Evolutionary conservation across 2,113 vertebrate species (phyloP), one percentile per base, ranked within the genome.

Genomic region (Eurystomus gularis): DNA sequence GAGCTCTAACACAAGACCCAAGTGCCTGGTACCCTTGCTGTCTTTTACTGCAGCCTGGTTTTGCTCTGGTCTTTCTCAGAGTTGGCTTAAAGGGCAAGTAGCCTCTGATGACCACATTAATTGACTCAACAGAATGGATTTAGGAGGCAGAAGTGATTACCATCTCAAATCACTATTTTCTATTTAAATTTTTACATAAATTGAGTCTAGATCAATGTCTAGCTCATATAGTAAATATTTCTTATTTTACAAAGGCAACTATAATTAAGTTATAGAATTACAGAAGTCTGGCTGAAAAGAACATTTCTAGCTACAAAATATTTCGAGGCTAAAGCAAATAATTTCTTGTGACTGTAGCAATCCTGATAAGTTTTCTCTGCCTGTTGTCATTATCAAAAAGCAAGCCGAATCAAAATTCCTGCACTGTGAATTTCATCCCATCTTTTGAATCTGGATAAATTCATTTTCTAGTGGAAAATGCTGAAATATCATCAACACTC

Each of bases 41-140:
- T 57, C 42, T 94, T 94, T 96, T 84, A 87, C 75, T 94, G 80
- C 71, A 90, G 88, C 76, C 40, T 90, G 48, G 48, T 54, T 91
- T 95, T 82, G 78, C 60, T 93, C 96, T 94, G 92, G 57, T 86
- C 88, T 97, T 97, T 95, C 79, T 96, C 95, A 96, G 61, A 76
- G 82, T 39, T 84, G 64, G 35, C 42, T 91, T 70, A 93, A 94
- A 94, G 80, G 83, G 60, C 80, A 92, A 89, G 54, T 62, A 77
- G 71, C 66, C 48, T 93, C 82, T 18, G 19, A 42, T 58, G 40
- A 81, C 62, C 52, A 40, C 39, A 60, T 75, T 94, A 91, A 89
- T 78, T 82, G 69, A 84, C 42, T 17, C 21, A 80, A 54, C 8
- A 65, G 68, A 70, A 77, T 52, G 52, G 20, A 77, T 85, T 60